A percentile compares a stretch with the other conserved stretches of the same genome.
phyloP scores from a whole-genome alignment of 2,113 vertebrate genomes.

The Pluvianellus socialis region DNA sequence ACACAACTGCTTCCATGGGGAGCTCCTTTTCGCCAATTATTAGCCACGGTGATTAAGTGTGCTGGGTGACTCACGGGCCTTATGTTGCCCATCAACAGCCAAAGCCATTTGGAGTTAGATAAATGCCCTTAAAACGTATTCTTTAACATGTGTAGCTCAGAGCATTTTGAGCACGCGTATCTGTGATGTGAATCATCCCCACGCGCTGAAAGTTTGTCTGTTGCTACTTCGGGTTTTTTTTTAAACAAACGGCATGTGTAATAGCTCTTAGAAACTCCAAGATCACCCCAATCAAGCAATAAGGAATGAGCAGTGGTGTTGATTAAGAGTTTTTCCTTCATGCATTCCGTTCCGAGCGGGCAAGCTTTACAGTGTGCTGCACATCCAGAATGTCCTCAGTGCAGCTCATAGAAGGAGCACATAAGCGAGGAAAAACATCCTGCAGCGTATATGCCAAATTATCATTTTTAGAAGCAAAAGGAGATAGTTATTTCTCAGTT shows the following conservation, averaged over 20 bases:
- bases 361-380: not conserved
- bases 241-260: not conserved
- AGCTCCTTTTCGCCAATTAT: not conserved
- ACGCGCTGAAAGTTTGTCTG: not conserved
- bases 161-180: not conserved
- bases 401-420: not conserved
- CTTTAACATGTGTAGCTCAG: not conserved
- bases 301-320: not conserved
- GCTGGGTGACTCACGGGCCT: not conserved
- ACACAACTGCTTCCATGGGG: not conserved
- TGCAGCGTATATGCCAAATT: not conserved
- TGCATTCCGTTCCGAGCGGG: not conserved
- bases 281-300: not conserved
- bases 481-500: not conserved
- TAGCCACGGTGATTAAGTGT: not conserved
- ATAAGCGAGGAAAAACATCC: accelerated
- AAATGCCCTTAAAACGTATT: not conserved
- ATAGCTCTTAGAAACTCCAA: not conserved
- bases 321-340: not conserved
- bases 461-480: not conserved
- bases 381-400: not conserved
- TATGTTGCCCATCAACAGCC: not conserved
- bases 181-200: not conserved
- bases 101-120: not conserved
- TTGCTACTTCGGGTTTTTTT: not conserved